Conservation (phyloP, 2,797 vertebrate genomes). For the Cottoperca gobio region DNA sequence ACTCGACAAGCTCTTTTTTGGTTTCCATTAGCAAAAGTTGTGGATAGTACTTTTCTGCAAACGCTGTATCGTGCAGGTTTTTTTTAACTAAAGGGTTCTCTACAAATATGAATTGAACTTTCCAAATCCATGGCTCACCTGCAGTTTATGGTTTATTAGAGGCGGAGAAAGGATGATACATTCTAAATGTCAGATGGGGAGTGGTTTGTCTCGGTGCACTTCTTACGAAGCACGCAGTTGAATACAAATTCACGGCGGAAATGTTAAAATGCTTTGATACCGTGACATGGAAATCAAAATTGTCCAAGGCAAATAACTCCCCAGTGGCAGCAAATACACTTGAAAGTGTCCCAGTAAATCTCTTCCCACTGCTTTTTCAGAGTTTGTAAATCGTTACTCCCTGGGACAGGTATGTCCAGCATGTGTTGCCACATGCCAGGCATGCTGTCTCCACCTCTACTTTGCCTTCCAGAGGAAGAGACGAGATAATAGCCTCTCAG, state of each 20-base stretch:
- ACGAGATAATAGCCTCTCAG: constrained; percentile 45
- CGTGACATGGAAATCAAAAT: constrained; percentile 58
- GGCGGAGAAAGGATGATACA: constrained; percentile 43
- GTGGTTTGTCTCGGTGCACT: constrained; percentile 52
- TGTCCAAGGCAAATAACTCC: constrained; percentile 40
- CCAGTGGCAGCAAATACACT: constrained; percentile 17
- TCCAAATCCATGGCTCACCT: constrained; percentile 22
- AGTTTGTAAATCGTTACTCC: constrained; percentile 16
- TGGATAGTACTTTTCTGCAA: not conserved
- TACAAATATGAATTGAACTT: constrained; percentile 30
- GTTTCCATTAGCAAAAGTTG: too few species aligned
- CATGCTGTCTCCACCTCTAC: constrained; percentile 56
- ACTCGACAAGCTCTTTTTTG: too few species aligned
- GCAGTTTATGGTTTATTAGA: constrained; percentile 55
- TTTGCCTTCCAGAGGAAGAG: constrained; percentile 25
- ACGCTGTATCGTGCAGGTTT: not conserved
- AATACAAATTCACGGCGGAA: constrained; percentile 53
- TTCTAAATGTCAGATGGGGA: constrained; percentile 63
- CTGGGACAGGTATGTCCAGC: constrained; percentile 50
- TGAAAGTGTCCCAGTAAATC: constrained; percentile 34
- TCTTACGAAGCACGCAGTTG: constrained; percentile 40
- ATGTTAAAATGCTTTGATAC: constrained; percentile 59
- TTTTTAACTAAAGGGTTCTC: constrained; percentile 33
- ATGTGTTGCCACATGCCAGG: constrained; percentile 65
- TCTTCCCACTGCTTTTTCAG: constrained; percentile 17